These are phyloP conservation scores for Odontamblyopus lacepedii DNA, from an alignment of 2,797 vertebrate species.

Conservation along the genomic window DNA sequence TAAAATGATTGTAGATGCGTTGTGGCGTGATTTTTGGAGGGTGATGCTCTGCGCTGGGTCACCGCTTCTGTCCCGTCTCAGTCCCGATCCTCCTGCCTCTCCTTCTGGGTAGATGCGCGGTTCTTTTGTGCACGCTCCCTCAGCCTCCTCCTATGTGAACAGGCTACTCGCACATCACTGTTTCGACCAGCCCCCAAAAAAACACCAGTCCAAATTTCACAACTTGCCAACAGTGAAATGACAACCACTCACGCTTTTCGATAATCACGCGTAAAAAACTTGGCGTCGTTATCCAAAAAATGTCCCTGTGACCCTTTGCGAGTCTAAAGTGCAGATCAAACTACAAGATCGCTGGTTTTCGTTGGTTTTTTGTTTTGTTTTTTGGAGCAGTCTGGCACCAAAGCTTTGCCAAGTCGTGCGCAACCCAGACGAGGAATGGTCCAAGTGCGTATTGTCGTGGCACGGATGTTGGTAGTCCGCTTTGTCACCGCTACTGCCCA, in stretches of 20 bases:
- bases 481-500: not conserved
- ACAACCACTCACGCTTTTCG: too few species aligned
- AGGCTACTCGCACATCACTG: slow-evolving; percentile 35
- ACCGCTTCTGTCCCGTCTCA: slow-evolving; percentile 55
- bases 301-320: slow-evolving; percentile 16
- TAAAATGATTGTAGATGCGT: slow-evolving; percentile 1
- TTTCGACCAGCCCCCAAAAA: not conserved
- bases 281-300: slow-evolving; percentile 20
- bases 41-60: slow-evolving; percentile 48
- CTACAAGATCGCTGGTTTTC: not conserved
- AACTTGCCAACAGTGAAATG: slow-evolving; percentile 33
- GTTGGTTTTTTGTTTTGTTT: too few species aligned
- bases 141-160: slow-evolving; percentile 26
- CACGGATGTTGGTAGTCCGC: not conserved
- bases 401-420: slow-evolving; percentile 25
- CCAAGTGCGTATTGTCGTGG: not conserved
- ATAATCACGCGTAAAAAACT: not conserved
- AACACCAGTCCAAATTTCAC: slow-evolving; percentile 26
- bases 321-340: slow-evolving; percentile 28
- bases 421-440: not conserved
- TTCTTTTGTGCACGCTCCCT: slow-evolving; percentile 64
- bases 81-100: slow-evolving; percentile 59
- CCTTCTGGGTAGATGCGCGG: slow-evolving; percentile 59
- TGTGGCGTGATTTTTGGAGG: slow-evolving; percentile 10
- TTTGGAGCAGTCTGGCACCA: not conserved